Base-by-base conservation (phyloP, 2,888 invertebrate species). In the Erebia epiphron region DNA sequence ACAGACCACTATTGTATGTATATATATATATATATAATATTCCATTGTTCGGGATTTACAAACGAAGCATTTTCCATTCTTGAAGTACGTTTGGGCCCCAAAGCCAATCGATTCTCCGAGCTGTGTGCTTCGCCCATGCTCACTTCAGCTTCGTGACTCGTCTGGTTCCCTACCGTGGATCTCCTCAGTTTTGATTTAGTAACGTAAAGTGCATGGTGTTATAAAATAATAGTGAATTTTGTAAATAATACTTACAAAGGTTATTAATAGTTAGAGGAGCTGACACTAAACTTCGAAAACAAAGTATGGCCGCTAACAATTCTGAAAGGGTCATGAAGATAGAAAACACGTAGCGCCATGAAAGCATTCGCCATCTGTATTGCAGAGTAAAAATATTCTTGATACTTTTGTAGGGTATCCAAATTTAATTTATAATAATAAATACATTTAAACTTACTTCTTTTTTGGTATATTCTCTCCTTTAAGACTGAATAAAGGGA, bases 401-500 rank as follows among this genome's bases (percentile, higher is more conserved):
- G 10, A 58, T 41, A 26, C 5, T n/a, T n/a, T 58, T 43, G 13
- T 50, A 26, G 26, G 26, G 26, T 26, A 26, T 35, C 35, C 35
- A 35, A 35, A 35, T 7, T 35, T 26, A 26, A 26, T 26, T 26
- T 26, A 4, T 3, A 26, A 26, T 26, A 26, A 3, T 3, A n/a
- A n/a, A n/a, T 26, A 26, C 21, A 2, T 21, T 3, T 26, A 26
- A 21, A 62, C 68, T 26, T 76, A 89, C 89, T 83, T 85, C 16
- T 84, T 78, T 65, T 85, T 84, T 0, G 74, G 68, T 1, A 76
- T 61, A 68, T 86, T 80, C 0, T 70, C 75, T 21, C 76, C 76
- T 11, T 79, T 50, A n/a, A 83, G 76, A 10, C 82, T 83, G 1
- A 75, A 63, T 0, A 88, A 79, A 0, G 87, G 86, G 65, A 82